A percentile compares a stretch with the other conserved stretches of the same genome.
These are phyloP conservation scores for Cherax destructor DNA, from an alignment of 1,140 invertebrate genomes.

Conservation along the genomic window DNA sequence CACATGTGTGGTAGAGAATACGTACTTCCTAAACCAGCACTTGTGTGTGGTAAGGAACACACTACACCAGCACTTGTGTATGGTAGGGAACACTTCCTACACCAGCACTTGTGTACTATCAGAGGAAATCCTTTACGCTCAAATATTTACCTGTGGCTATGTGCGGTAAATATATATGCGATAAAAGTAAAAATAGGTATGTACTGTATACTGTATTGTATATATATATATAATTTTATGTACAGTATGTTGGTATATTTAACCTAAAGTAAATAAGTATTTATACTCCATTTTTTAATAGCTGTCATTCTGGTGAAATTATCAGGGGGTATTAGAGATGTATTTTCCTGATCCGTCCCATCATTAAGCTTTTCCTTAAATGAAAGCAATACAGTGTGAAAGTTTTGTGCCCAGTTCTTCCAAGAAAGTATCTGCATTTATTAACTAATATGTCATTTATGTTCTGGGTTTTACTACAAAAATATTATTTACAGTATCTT, in stretches of 20 bases:
- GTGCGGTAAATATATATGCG: neutral
- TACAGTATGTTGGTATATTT: neutral
- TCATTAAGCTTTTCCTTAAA: neutral
- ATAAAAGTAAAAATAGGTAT: neutral
- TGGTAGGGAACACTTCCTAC: neutral
- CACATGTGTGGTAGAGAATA: neutral
- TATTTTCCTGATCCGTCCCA: constrained; percentile 11
- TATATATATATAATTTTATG: neutral
- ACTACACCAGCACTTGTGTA: neutral
- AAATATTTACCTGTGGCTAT: neutral
- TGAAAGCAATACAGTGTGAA: neutral
- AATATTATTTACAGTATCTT: too few species aligned
- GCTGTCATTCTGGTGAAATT: neutral
- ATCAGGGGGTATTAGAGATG: neutral
- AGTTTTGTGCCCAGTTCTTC: neutral
- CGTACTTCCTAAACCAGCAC: neutral
- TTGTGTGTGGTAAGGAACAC: neutral
- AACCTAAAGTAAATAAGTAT: neutral
- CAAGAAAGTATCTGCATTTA: neutral
- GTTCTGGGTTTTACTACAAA: neutral
- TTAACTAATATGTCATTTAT: neutral
- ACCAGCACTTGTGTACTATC: too few species aligned
- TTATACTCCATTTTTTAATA: neutral
- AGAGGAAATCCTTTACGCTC: too few species aligned
- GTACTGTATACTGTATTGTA: too few species aligned